Base-by-base conservation (phyloP, 2,113 vertebrate genomes). In the Mus pahari region DNA sequence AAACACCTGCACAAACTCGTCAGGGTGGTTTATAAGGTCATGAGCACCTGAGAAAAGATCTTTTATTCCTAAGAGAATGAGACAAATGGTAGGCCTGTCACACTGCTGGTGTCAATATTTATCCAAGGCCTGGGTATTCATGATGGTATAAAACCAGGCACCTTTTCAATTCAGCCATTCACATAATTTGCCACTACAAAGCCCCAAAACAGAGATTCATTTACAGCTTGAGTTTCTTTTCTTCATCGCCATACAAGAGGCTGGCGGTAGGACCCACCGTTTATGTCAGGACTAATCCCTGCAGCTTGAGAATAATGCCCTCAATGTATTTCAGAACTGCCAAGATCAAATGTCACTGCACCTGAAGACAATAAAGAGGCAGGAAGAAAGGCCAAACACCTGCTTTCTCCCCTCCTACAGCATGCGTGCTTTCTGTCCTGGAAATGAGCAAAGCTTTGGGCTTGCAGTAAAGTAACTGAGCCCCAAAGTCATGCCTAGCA, bases 101-200 rank as follows among this genome's bases (percentile, higher is more conserved):
- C 97, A 94, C 92, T 95, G 91, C 75, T 74, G 97, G 86, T 97
- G 98, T 98, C 98, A 98, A 94, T 98, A 98, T 98, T 98, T 98
- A 98, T 97, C 96, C 90, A 97, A 97, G 97, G 88, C 95, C 95
- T 60, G 68, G 97, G 96, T 97, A 98, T 96, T 97, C 92, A 92
- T 28, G 53, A 13, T 96, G 94, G 92, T 95, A 97, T 94, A 97
- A 94, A 94, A 75, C 93, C 58, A 96, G 94, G 86, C 86, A 97
- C 86, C 78, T 96, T 97, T 97, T 82, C 96, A 95, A 92, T 20
- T 89, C 93, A 96, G 92, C 92, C 88, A 91, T 16, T 77, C 79
- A 89, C 28, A 22, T 91, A 97, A 97, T 86, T 89, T 81, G 39
- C 79, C 96, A 93, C 92, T 97, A 93, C 95, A 97, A 96, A 97